Evolutionary conservation across 1,140 invertebrate genomes (phyloP).

Genomic region (Bombus fervidus): DNA sequence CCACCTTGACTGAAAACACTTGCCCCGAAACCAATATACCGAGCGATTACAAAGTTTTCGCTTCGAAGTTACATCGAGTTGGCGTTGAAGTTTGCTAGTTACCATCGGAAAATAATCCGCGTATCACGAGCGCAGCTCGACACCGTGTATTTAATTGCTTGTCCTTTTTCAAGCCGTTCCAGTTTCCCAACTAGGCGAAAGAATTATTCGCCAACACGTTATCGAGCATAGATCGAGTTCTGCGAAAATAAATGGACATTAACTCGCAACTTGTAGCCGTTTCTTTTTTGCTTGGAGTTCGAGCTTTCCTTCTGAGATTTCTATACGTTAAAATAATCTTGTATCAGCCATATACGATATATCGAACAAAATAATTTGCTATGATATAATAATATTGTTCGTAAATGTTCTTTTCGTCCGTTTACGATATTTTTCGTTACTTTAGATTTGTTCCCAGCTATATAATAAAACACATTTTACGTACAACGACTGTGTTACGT

Average conservation of each 20-base stretch:
- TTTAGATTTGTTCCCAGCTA: too few species aligned
- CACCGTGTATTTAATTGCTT: background rate
- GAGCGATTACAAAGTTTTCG: conserved; percentile 46
- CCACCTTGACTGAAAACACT: conserved; percentile 33
- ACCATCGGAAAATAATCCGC: conserved; percentile 8
- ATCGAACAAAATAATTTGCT: background rate
- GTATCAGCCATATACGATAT: background rate
- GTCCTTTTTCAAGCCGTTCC: background rate
- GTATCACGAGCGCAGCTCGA: background rate
- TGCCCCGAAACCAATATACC: conserved; percentile 36
- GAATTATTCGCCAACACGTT: background rate
- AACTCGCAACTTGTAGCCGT: background rate
- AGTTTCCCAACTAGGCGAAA: background rate
- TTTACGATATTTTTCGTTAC: too few species aligned
- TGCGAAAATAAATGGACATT: background rate
- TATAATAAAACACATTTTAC: too few species aligned
- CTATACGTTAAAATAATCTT: background rate
- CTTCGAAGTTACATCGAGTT: conserved; percentile 5
- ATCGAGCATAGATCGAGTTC: background rate
- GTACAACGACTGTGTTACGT: too few species aligned
- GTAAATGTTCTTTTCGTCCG: background rate
- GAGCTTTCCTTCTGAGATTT: background rate
- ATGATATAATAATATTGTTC: background rate
- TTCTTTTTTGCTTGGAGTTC: background rate
- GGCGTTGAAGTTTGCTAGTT: conserved; percentile 34